Base-by-base conservation (phyloP, 37 sponge, comb jelly and placozoan species). In the Diacarnus erythraeanus region DNA sequence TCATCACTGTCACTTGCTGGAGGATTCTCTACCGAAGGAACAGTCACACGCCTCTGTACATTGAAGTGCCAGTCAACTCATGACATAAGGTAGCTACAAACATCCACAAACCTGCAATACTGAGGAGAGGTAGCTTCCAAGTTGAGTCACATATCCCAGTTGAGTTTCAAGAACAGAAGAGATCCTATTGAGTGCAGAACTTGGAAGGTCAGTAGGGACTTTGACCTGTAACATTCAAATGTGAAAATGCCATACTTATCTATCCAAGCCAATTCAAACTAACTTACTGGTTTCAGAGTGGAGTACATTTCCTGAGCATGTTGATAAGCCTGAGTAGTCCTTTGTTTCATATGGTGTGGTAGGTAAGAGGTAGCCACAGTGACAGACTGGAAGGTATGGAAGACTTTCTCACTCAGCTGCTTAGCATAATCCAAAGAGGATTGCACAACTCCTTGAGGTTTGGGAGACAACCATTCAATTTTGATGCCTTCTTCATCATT, bases 111-210 rank as follows among this genome's bases (percentile, higher is more conserved):
- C 80, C 76, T 75, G 64, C 27, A 87, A 38, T 23, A 73, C 38
- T 23, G 87, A 75, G 20, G 71, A 57, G 26, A 89, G 59, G 61
- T 89, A 83, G 18, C 21, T n/a, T 70, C 84, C 84, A 18, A 89
- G 79, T 21, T 78, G 75, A 4, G 64, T 56, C 30, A 71, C 57
- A 54, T 80, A 89, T 23, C 78, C 75, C 12, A 79, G 72, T 65
- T 89, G 89, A 18, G 79, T 78, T 17, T 89, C 89, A 42, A 89
- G 42, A 31, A 89, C 23, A 63, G 72, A 84, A 40, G 57, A 65
- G 61, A 83, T 83, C 40, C 54, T 31, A 58, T 59, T 29, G 38
- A 89, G 75, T 66, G 72, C 78, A 37, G 42, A 61, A 20, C 64
- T 47, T 0, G 89, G 80, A 26, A 89, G 66, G 39, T 89, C 89